These are phyloP conservation scores for Zootermopsis nevadensis DNA, from an alignment of 2,888 invertebrate genomes.

Conservation along the genomic window DNA sequence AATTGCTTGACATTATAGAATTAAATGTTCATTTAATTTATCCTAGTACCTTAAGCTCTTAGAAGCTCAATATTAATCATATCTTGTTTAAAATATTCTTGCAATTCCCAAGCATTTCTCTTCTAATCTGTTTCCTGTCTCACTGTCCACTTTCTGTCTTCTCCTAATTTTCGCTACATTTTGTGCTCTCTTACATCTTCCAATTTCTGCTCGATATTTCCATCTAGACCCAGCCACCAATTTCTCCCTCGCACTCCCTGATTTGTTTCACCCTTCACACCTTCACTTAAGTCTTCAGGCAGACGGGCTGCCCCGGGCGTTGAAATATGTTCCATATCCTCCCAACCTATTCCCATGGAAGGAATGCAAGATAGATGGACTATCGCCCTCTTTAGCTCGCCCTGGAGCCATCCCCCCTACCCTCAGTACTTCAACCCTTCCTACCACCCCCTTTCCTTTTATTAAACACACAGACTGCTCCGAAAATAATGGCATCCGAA, in stretches of 20 bases:
- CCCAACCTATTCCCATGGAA: background rate
- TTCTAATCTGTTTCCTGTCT: background rate
- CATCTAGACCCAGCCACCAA: background rate
- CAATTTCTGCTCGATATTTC: background rate
- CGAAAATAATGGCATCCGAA: no score
- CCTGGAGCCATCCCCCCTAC: background rate
- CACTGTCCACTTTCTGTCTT: background rate
- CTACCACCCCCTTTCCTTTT: background rate
- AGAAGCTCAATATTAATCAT: background rate
- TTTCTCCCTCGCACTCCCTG: background rate
- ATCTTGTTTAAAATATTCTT: background rate
- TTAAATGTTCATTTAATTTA: no score
- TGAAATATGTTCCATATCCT: constrained; percentile 35
- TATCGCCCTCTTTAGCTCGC: background rate
- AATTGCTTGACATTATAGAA: no score
- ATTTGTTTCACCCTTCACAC: constrained; percentile 4
- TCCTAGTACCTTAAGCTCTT: no score
- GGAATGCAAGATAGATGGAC: constrained; percentile 19
- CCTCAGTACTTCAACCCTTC: no score
- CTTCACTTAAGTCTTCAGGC: background rate
- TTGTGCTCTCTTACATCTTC: background rate
- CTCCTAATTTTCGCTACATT: background rate
- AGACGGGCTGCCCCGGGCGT: background rate
- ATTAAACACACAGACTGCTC: background rate
- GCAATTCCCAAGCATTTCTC: background rate